Conservation (phyloP, 2,113 vertebrate species). For the Microtus ochrogaster region DNA sequence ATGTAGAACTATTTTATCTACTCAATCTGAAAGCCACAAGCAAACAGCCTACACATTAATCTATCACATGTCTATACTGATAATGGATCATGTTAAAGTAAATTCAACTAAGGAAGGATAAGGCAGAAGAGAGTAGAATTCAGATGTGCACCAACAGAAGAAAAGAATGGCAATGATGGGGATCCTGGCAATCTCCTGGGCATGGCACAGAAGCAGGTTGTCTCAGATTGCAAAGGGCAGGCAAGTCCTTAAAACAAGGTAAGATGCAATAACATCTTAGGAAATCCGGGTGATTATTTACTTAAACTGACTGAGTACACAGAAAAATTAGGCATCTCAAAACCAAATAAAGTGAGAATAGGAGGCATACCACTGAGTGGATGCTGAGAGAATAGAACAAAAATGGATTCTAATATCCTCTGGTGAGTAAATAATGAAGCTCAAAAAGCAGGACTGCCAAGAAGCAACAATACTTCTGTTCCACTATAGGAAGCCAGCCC, state of each 20-base stretch:
- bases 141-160: background rate
- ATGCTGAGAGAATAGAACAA: background rate
- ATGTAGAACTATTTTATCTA: background rate
- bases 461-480: background rate
- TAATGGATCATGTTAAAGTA: background rate
- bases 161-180: background rate
- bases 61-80: background rate
- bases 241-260: background rate
- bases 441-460: background rate
- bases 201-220: background rate
- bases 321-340: background rate
- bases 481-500: too few relatives aligned
- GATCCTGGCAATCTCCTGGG: background rate
- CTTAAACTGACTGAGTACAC: background rate
- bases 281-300: background rate
- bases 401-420: background rate
- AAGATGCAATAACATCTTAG: background rate
- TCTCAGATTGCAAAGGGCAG: background rate
- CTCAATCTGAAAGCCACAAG: background rate
- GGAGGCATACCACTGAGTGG: background rate
- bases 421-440: background rate
- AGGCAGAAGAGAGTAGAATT: background rate
- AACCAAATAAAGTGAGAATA: background rate
- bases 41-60: background rate
- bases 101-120: background rate